phyloP scores from a whole-genome alignment of 92 coral and sea anemone genomes.

The Blastomussa wellsi region DNA sequence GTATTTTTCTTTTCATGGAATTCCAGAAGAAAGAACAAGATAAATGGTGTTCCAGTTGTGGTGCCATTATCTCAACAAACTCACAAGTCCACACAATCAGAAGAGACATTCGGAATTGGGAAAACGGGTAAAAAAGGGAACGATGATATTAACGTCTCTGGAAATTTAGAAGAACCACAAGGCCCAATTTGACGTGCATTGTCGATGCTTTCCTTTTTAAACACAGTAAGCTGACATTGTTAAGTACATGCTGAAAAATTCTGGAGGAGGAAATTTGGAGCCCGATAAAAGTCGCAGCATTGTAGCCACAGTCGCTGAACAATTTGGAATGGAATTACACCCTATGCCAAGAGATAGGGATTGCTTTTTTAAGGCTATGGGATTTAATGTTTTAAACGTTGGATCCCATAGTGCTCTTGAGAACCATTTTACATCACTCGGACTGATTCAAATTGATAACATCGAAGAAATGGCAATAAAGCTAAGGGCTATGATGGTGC shows the following conservation, averaged over 20 bases:
- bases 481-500: slow-evolving; percentile 37
- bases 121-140: neutral
- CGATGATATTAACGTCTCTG: slow-evolving; percentile 1
- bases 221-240: slow-evolving; percentile 19
- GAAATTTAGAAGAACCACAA: neutral
- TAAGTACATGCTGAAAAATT: slow-evolving; percentile 7
- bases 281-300: neutral
- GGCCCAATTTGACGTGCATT: slow-evolving; percentile 17
- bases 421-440: slow-evolving; percentile 36
- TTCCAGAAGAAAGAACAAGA: slow-evolving; percentile 47
- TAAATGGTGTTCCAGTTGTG: slow-evolving; percentile 46
- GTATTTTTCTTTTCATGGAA: slow-evolving; percentile 64
- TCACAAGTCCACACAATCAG: slow-evolving; percentile 9
- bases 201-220: slow-evolving; percentile 26
- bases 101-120: neutral
- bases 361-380: slow-evolving; percentile 46
- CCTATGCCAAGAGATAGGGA: slow-evolving; percentile 49
- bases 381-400: slow-evolving; percentile 26
- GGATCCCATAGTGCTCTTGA: slow-evolving; percentile 1
- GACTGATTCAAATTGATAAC: slow-evolving; percentile 26
- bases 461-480: slow-evolving; percentile 27
- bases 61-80: slow-evolving; percentile 25
- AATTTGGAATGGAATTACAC: slow-evolving; percentile 24
- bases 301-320: slow-evolving; percentile 21
- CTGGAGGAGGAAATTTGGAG: neutral